These are phyloP conservation scores for Probaryconus sp. DNA, from an alignment of 1,140 invertebrate genomes.

Conservation along the genomic window DNA sequence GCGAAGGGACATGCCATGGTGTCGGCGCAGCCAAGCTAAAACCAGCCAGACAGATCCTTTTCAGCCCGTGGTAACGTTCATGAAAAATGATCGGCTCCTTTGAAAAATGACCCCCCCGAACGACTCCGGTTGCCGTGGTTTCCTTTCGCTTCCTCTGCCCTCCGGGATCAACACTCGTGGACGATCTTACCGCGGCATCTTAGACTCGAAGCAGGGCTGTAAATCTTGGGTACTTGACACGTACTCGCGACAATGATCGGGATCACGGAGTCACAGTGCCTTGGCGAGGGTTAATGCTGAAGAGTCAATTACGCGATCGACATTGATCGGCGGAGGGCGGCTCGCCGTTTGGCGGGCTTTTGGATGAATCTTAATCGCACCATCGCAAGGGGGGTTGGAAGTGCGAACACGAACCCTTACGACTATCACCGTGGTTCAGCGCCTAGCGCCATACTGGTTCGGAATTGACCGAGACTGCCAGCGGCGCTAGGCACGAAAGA, in stretches of 20 bases:
- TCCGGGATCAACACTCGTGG: too few relatives aligned
- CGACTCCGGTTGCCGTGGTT: too few relatives aligned
- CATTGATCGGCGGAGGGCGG: conserved; percentile 2
- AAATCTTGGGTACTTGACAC: not conserved
- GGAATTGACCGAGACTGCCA: conserved; percentile 74
- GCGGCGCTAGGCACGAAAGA: conserved; percentile 64
- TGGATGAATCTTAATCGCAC: not conserved
- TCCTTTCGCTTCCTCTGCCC: too few relatives aligned
- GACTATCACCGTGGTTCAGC: conserved; percentile 66
- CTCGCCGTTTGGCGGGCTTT: not conserved
- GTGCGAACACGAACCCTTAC: too few relatives aligned
- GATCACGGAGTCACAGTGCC: not conserved
- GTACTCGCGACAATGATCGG: not conserved
- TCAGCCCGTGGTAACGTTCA: too few relatives aligned
- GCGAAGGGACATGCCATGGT: too few relatives aligned
- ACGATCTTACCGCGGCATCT: too few relatives aligned
- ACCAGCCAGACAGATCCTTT: too few relatives aligned
- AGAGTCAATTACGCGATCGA: conserved; percentile 13
- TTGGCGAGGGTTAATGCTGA: not conserved
- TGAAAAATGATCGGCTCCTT: too few relatives aligned
- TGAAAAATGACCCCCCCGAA: too few relatives aligned
- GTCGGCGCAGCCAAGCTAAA: too few relatives aligned
- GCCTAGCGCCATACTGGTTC: conserved; percentile 77
- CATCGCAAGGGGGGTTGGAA: not conserved
- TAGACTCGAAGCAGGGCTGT: too few relatives aligned